These are phyloP conservation scores for Cryptomyrus ogoouensis DNA, from an alignment of 2,113 vertebrate species.

Conservation along the genomic window DNA sequence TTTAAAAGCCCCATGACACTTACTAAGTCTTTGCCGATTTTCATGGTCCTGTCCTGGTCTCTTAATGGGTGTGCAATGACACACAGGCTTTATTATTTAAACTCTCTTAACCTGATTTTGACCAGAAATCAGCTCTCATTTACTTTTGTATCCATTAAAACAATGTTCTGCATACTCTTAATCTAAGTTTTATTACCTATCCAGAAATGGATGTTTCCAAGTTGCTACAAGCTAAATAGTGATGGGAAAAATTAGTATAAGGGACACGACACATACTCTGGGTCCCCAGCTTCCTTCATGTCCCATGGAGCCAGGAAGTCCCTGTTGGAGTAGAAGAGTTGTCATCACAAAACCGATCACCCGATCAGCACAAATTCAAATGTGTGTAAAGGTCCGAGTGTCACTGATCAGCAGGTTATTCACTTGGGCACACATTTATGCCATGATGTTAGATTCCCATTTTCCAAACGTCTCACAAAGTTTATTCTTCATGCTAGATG, in stretches of 20 bases:
- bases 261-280: constrained; percentile 49
- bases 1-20: background rate
- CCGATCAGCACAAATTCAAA: background rate
- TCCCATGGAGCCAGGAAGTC: constrained; percentile 56
- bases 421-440: background rate
- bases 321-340: constrained; percentile 54
- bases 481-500: background rate
- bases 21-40: background rate
- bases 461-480: background rate
- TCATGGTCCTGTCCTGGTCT: background rate
- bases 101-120: background rate
- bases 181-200: background rate
- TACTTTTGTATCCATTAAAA: background rate
- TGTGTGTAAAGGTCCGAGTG: background rate
- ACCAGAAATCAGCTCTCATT: background rate
- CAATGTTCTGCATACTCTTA: background rate
- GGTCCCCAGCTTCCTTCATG: constrained; percentile 56
- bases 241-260: background rate
- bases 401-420: background rate
- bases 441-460: background rate
- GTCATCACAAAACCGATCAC: background rate
- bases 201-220: background rate
- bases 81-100: background rate
- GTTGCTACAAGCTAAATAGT: background rate
- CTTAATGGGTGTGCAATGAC: background rate